Evolutionary conservation across 2,113 vertebrate species (phyloP).

Genomic region (Spermophilus dauricus): DNA sequence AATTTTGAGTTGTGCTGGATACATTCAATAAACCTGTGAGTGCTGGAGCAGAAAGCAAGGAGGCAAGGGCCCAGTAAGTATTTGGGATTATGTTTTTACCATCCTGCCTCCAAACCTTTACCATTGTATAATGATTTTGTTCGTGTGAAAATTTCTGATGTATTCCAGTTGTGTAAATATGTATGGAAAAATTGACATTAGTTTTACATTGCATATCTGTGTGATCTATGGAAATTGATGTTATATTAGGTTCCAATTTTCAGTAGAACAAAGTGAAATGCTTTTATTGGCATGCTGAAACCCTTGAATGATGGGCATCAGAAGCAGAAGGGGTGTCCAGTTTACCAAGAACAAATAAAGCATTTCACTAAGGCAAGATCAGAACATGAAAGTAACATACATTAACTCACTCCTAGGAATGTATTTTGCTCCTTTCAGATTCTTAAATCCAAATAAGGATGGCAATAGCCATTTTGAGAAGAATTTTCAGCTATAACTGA

Average conservation of each 20-base stretch:
- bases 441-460: constrained; percentile 45
- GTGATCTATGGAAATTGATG: constrained; percentile 78
- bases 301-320: not conserved
- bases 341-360: not conserved
- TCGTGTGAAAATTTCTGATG: constrained; percentile 64
- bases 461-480: constrained; percentile 42
- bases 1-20: constrained; percentile 52
- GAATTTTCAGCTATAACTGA: constrained; percentile 57
- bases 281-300: not conserved
- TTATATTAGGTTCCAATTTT: constrained; percentile 70
- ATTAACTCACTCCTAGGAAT: constrained; percentile 58
- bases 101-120: constrained; percentile 56
- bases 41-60: not conserved
- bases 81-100: constrained; percentile 66
- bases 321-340: not conserved
- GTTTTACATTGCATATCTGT: constrained; percentile 78
- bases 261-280: constrained; percentile 45
- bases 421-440: constrained; percentile 63
- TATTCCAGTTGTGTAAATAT: constrained; percentile 74
- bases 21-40: constrained; percentile 66
- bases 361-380: not conserved
- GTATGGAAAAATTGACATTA: constrained; percentile 73
- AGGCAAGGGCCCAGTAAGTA: constrained; percentile 49
- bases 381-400: not conserved
- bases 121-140: constrained; percentile 67